Percentiles rank a stretch among this genome's conserved stretches.
Evolutionary conservation across 2,888 invertebrate species (phyloP).

Genomic region (Hirtodrosophila histrioides): DNA sequence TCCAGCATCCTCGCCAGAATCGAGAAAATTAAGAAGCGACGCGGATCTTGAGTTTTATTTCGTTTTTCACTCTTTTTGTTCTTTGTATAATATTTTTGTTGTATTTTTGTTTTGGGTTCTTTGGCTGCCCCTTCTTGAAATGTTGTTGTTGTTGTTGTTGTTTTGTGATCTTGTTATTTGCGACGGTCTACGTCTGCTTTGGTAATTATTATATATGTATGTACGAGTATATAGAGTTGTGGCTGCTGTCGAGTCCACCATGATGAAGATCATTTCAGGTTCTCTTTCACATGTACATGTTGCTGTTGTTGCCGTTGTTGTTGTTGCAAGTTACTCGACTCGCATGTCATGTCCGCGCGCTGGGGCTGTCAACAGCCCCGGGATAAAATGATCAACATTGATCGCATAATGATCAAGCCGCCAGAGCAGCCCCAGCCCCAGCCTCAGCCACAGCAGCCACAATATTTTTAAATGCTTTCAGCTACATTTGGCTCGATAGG

Average conservation of each 20-base stretch:
- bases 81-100: slow-evolving; percentile 11
- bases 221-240: slow-evolving; percentile 50
- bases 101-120: slow-evolving; percentile 11
- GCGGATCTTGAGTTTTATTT: slow-evolving; percentile 35
- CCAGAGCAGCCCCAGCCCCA: slow-evolving; percentile 31
- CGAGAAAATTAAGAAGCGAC: slow-evolving; percentile 72
- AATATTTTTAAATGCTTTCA: slow-evolving; percentile 68
- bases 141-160: slow-evolving; percentile 12
- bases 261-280: slow-evolving; percentile 74
- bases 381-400: slow-evolving; percentile 84
- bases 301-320: slow-evolving; percentile 19
- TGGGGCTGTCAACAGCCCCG: slow-evolving; percentile 83
- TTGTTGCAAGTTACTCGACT: slow-evolving; percentile 62
- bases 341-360: slow-evolving; percentile 82
- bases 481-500: slow-evolving; percentile 4
- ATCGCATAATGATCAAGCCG: slow-evolving; percentile 82
- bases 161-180: slow-evolving; percentile 56
- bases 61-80: slow-evolving; percentile 2
- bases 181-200: slow-evolving; percentile 47
- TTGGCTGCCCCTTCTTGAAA: too few relatives aligned
- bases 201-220: slow-evolving; percentile 75
- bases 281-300: slow-evolving; percentile 15
- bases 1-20: slow-evolving; percentile 34
- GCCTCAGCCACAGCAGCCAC: slow-evolving; percentile 34
- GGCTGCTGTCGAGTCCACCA: slow-evolving; percentile 63